These are phyloP conservation scores for Lithophane semibrunnea DNA, from an alignment of 2,888 invertebrate species.

Conservation along the genomic window DNA sequence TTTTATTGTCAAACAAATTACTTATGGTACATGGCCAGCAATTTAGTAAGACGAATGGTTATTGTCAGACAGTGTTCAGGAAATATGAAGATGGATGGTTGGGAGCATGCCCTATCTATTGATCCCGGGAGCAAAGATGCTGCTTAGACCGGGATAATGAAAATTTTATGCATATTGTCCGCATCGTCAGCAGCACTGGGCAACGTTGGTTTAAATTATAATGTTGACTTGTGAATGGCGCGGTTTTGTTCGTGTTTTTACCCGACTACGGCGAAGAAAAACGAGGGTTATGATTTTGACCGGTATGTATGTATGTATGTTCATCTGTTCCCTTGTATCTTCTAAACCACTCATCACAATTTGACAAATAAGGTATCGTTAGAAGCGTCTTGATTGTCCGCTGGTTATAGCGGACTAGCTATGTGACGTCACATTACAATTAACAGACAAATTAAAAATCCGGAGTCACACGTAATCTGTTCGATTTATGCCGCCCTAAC, in stretches of 20 bases:
- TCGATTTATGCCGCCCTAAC: too few species aligned
- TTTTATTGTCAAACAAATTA: slow-evolving; percentile 64
- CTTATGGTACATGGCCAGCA: slow-evolving; percentile 75
- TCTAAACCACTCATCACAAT: too few species aligned
- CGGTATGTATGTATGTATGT: too few species aligned
- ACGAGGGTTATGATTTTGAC: too few species aligned
- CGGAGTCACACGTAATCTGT: too few species aligned
- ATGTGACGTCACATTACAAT: too few species aligned
- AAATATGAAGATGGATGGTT: slow-evolving; percentile 85
- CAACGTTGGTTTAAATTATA: slow-evolving; percentile 28
- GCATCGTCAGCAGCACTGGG: slow-evolving; percentile 12
- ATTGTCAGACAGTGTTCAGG: slow-evolving; percentile 80
- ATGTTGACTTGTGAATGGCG: neutral
- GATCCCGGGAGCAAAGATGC: slow-evolving; percentile 59
- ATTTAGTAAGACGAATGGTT: slow-evolving; percentile 84
- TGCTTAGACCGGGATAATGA: slow-evolving; percentile 51
- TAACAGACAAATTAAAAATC: too few species aligned
- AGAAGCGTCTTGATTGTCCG: too few species aligned
- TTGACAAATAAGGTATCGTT: too few species aligned
- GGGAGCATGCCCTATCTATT: slow-evolving; percentile 72
- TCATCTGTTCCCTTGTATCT: too few species aligned
- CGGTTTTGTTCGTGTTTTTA: neutral
- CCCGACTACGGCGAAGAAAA: too few species aligned
- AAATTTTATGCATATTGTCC: slow-evolving; percentile 49
- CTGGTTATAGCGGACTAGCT: too few species aligned